These are phyloP conservation scores for human DNA, from an alignment of 2,113 vertebrate species.

Conservation along the genomic window GRCh38 chr5:67206501-67207000, in stretches of 20 bases:
- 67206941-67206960: background rate
- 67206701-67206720: slow-evolving; percentile 33
- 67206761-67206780: background rate
- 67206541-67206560: background rate
- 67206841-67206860: background rate
- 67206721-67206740: slow-evolving; percentile 32
- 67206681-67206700: background rate
- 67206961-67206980: background rate
- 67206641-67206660: background rate
- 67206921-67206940: background rate
- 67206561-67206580: background rate
- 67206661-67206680: background rate
- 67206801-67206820: background rate
- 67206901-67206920: slow-evolving; percentile 10
- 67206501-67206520: background rate
- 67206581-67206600: background rate
- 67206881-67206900: background rate
- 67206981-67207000: background rate
- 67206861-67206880: background rate
- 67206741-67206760: slow-evolving; percentile 23
- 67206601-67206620: background rate
- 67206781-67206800: background rate
- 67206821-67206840: background rate
- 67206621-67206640: background rate
- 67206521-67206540: background rate